Percentiles rank a stretch among this genome's conserved stretches.
These are phyloP conservation scores for Lepidonotus clava DNA, from an alignment of 2,888 invertebrate species.

Conservation along the genomic window DNA sequence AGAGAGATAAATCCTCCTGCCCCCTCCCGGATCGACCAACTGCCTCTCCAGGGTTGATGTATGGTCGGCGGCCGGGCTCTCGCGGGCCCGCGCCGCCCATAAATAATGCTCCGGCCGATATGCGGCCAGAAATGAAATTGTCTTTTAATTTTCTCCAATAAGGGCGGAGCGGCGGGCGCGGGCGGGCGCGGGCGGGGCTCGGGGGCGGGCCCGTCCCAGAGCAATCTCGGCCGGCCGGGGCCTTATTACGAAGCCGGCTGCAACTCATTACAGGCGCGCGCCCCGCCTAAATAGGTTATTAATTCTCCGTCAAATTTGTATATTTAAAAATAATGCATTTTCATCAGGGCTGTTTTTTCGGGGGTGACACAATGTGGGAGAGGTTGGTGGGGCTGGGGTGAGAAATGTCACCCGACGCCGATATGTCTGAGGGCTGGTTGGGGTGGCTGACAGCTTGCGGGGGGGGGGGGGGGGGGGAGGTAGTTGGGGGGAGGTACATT, in stretches of 20 bases:
- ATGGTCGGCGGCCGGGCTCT: conserved; percentile 26
- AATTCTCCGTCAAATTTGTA: conserved; percentile 57
- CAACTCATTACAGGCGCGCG: not conserved
- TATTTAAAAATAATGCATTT: conserved; percentile 55
- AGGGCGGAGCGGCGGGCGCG: not conserved
- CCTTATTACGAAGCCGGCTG: not conserved
- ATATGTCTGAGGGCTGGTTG: conserved; percentile 26
- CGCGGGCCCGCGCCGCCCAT: not conserved
- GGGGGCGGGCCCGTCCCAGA: conserved; percentile 20
- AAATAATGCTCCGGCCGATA: conserved; percentile 35
- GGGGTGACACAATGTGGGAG: conserved; percentile 25
- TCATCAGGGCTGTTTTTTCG: conserved; percentile 15
- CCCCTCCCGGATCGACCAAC: conserved; percentile 30
- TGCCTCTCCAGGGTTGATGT: conserved; percentile 38
- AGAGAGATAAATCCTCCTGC: conserved; percentile 5
- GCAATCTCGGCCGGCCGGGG: not conserved
- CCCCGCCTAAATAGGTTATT: conserved; percentile 51
- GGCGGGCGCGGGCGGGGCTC: not conserved
- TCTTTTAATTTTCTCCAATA: conserved; percentile 57
- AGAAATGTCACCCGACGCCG: conserved; percentile 29
- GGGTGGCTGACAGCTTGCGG: not conserved
- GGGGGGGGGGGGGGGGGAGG: not conserved
- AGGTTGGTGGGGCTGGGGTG: not conserved
- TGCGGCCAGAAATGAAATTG: conserved; percentile 56
- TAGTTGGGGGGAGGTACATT: not conserved